These are phyloP conservation scores for Actenoides lindsayi DNA, from an alignment of 2,113 vertebrate genomes.

Conservation along the genomic window DNA sequence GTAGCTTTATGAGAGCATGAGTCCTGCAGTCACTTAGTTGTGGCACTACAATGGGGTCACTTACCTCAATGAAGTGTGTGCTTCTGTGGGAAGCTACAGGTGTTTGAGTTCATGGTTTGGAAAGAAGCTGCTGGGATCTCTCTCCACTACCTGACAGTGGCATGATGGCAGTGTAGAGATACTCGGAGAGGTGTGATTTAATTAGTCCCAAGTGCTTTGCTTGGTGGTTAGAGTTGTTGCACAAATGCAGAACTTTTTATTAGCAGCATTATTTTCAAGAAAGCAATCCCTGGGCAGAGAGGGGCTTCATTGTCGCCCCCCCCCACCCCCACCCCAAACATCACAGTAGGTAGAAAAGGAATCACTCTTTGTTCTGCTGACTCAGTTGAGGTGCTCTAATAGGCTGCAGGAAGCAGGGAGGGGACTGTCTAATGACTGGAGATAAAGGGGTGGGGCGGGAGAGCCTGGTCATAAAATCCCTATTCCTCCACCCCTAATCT, in stretches of 20 bases:
- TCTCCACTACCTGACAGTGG: not conserved
- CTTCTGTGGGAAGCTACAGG: not conserved
- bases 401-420: conserved; percentile 51
- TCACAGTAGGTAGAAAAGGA: not conserved
- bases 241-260: not conserved
- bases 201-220: not conserved
- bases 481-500: conserved; percentile 34
- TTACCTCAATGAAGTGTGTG: not conserved
- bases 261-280: not conserved
- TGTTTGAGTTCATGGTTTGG: not conserved
- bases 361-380: not conserved
- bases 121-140: not conserved
- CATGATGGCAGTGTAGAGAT: not conserved
- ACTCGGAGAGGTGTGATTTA: not conserved
- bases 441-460: conserved; percentile 33
- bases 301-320: not conserved
- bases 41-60: not conserved
- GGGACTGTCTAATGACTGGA: conserved; percentile 26
- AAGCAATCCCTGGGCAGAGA: not conserved
- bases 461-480: conserved; percentile 37
- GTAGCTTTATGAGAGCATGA: not conserved
- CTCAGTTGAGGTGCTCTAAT: conserved; percentile 19
- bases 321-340: not conserved
- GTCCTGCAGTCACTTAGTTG: not conserved
- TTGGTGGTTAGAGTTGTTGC: not conserved